phyloP scores from a whole-genome alignment of 2,797 vertebrate species.

The Macropodus opercularis region DNA sequence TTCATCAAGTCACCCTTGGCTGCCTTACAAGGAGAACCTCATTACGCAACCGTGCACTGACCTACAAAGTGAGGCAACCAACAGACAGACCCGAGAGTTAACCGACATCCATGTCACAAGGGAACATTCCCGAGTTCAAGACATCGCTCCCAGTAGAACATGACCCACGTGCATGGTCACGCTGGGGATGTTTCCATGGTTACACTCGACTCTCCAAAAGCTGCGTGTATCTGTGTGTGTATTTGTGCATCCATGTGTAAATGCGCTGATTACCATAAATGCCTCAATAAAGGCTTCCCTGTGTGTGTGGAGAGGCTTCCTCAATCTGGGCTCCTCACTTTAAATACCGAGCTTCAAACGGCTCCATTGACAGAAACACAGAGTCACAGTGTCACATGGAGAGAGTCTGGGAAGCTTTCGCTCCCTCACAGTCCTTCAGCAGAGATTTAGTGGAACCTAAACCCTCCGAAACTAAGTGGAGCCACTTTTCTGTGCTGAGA shows the following conservation, averaged over 20 bases:
- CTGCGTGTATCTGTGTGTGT: constrained; percentile 22
- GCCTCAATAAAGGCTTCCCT: constrained; percentile 60
- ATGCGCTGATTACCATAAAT: constrained; percentile 41
- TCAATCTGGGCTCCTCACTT: constrained; percentile 56
- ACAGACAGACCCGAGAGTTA: too few relatives aligned
- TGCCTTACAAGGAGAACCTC: constrained; percentile 16
- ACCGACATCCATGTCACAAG: too few relatives aligned
- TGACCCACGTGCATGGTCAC: constrained; percentile 59
- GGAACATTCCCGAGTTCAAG: too few relatives aligned
- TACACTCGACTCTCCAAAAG: constrained; percentile 59
- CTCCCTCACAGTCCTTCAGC: constrained; percentile 10
- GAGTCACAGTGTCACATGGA: constrained; percentile 46
- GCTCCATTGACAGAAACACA: constrained; percentile 50
- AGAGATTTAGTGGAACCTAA: not conserved
- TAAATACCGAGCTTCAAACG: constrained; percentile 39
- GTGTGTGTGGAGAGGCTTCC: constrained; percentile 58
- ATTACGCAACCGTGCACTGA: constrained; percentile 11
- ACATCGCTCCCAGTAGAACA: too few relatives aligned
- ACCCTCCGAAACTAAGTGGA: not conserved
- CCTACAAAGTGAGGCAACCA: not conserved
- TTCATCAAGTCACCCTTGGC: constrained; percentile 22
- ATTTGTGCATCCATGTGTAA: constrained; percentile 26
- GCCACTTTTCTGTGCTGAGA: not conserved
- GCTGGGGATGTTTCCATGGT: constrained; percentile 68
- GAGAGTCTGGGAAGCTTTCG: constrained; percentile 33